Evolutionary conservation across 92 coral and sea anemone genomes (phyloP).

Genomic region (Muricea muricata): DNA sequence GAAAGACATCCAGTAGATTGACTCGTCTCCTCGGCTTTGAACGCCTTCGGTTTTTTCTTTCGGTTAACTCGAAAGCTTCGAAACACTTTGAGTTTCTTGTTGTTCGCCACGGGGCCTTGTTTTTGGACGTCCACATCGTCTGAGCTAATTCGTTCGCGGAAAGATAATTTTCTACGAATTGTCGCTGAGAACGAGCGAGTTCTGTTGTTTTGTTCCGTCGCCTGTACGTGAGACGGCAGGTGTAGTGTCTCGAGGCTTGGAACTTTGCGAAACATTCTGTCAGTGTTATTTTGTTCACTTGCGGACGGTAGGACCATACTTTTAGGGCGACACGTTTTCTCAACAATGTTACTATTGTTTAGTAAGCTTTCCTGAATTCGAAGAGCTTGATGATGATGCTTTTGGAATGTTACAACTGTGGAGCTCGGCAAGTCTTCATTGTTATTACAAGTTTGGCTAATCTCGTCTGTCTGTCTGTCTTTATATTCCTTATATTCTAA

Average conservation of each 20-base stretch:
- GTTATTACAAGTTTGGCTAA: neutral
- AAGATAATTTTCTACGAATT: constrained; percentile 31
- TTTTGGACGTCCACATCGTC: constrained; percentile 18
- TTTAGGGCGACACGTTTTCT: neutral
- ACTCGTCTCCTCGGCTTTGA: neutral
- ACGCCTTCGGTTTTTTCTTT: constrained; percentile 12
- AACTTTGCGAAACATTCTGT: neutral
- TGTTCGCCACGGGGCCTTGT: neutral
- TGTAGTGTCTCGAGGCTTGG: neutral
- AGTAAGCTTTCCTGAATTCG: constrained; percentile 1
- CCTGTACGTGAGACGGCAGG: neutral
- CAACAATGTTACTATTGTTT: neutral
- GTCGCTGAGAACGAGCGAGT: constrained; percentile 26
- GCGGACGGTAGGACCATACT: neutral
- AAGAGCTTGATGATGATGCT: neutral
- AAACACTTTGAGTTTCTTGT: constrained; percentile 25
- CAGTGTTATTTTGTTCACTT: neutral
- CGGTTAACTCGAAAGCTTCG: constrained; percentile 18
- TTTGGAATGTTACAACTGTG: neutral
- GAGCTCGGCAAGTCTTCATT: neutral
- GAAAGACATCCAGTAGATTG: neutral
- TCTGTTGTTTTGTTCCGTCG: neutral
- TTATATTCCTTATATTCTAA: too few species aligned
- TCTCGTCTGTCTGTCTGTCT: too few species aligned
- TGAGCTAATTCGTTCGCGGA: neutral